Conservation (phyloP, 2,113 vertebrate genomes). For the Fregetta grallaria region DNA sequence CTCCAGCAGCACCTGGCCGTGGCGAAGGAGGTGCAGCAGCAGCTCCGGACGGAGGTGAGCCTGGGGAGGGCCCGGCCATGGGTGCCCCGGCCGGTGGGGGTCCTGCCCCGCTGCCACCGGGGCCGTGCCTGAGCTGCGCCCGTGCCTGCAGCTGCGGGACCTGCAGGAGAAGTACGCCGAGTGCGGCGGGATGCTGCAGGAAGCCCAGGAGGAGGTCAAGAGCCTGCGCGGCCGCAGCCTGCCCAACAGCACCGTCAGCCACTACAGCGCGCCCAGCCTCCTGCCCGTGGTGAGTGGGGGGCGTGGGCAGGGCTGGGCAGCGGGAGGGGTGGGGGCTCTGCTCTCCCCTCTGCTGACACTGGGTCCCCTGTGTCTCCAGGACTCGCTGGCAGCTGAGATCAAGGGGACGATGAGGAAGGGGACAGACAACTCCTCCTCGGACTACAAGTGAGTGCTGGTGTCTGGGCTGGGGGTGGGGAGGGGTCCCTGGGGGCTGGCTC, state of each 20-base stretch:
- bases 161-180: constrained; percentile 82
- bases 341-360: background rate
- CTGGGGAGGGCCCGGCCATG: rapidly evolving
- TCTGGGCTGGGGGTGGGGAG: rapidly evolving
- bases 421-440: constrained; percentile 76
- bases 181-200: constrained; percentile 81
- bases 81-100: rapidly evolving
- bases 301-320: rapidly evolving
- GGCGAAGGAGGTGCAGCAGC: constrained; percentile 74
- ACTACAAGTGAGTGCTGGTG: constrained; percentile 75
- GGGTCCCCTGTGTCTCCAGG: background rate
- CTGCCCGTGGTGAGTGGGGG: constrained; percentile 80
- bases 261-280: constrained; percentile 74
- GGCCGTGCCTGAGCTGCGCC: background rate
- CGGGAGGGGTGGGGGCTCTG: rapidly evolving
- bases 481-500: background rate
- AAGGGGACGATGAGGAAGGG: constrained; percentile 86
- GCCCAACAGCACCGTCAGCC: constrained; percentile 82
- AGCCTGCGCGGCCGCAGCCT: constrained; percentile 79
- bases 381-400: constrained; percentile 87
- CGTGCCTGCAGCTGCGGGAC: constrained; percentile 74
- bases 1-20: constrained; percentile 80
- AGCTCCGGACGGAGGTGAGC: constrained; percentile 80
- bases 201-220: constrained; percentile 84
- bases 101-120: background rate